Evolutionary conservation across 1,140 invertebrate species (phyloP).

Genomic region (Aphidius gifuensis): DNA sequence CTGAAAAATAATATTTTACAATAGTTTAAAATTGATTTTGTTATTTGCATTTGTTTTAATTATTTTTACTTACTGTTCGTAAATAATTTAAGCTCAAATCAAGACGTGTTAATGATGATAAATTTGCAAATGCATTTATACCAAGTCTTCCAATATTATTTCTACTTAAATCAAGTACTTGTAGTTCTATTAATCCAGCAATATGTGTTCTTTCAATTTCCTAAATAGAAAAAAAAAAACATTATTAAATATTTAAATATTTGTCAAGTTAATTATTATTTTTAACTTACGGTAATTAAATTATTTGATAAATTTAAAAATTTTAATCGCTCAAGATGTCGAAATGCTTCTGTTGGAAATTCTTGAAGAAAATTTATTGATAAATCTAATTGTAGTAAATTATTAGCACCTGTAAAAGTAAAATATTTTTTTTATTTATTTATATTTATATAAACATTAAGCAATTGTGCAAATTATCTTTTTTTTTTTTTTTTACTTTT

Average conservation of each 20-base stretch:
- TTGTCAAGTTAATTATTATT: neutral
- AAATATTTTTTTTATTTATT: slow-evolving; percentile 8
- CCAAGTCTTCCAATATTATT: slow-evolving; percentile 80
- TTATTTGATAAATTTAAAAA: slow-evolving; percentile 80
- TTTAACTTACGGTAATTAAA: slow-evolving; percentile 67
- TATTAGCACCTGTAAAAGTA: slow-evolving; percentile 60
- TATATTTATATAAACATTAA: neutral
- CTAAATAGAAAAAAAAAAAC: slow-evolving; percentile 44
- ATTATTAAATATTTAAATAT: neutral
- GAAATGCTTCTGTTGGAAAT: slow-evolving; percentile 75
- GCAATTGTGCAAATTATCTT: no score
- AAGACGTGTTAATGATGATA: slow-evolving; percentile 68
- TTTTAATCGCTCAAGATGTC: slow-evolving; percentile 64
- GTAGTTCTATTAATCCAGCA: slow-evolving; percentile 62
- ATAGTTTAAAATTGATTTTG: neutral
- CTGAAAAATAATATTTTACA: slow-evolving; percentile 53
- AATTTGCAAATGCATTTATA: slow-evolving; percentile 73
- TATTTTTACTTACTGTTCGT: slow-evolving; percentile 65
- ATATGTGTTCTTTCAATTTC: slow-evolving; percentile 69
- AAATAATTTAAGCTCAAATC: slow-evolving; percentile 83
- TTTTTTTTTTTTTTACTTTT: no score
- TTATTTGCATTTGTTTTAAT: neutral
- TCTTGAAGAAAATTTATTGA: slow-evolving; percentile 81
- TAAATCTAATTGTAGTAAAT: slow-evolving; percentile 73
- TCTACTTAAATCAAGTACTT: slow-evolving; percentile 77